Evolutionary conservation across 1,140 invertebrate genomes (phyloP).

Genomic region (Macrostomum lignano): DNA sequence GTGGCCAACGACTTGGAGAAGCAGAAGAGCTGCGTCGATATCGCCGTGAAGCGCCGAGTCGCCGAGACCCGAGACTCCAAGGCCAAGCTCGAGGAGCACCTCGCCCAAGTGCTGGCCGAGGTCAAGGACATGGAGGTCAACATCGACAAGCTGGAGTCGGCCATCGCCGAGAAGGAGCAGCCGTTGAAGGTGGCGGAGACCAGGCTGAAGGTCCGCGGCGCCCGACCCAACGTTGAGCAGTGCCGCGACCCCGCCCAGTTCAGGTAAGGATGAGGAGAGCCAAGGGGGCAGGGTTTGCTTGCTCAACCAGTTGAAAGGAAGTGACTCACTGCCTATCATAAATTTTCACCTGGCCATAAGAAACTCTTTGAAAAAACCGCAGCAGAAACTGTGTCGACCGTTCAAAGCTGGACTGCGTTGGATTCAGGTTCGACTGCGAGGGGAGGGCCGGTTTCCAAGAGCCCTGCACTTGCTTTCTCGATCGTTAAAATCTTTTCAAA

Average conservation of each 20-base stretch:
- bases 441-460: too few relatives aligned
- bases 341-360: too few relatives aligned
- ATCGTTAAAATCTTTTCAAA: too few relatives aligned
- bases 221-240: slow-evolving; percentile 54
- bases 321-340: too few relatives aligned
- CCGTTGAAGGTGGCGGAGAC: slow-evolving; percentile 50
- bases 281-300: too few relatives aligned
- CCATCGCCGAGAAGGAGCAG: slow-evolving; percentile 25
- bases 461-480: too few relatives aligned
- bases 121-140: slow-evolving; percentile 44
- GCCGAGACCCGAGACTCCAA: slow-evolving; percentile 46
- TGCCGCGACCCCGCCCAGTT: slow-evolving; percentile 54
- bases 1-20: slow-evolving; percentile 36
- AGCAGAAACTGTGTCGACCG: too few relatives aligned
- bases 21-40: slow-evolving; percentile 39
- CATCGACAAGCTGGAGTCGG: slow-evolving; percentile 27
- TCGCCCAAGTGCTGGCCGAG: slow-evolving; percentile 51
- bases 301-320: too few relatives aligned
- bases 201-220: slow-evolving; percentile 48
- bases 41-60: slow-evolving; percentile 45
- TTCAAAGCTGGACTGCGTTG: too few relatives aligned
- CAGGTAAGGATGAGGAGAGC: slow-evolving; percentile 36
- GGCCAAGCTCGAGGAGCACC: slow-evolving; percentile 47
- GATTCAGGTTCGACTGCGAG: too few relatives aligned
- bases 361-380: too few relatives aligned